Evolutionary conservation across 2,888 invertebrate species (phyloP).

Genomic region (Actias luna): DNA sequence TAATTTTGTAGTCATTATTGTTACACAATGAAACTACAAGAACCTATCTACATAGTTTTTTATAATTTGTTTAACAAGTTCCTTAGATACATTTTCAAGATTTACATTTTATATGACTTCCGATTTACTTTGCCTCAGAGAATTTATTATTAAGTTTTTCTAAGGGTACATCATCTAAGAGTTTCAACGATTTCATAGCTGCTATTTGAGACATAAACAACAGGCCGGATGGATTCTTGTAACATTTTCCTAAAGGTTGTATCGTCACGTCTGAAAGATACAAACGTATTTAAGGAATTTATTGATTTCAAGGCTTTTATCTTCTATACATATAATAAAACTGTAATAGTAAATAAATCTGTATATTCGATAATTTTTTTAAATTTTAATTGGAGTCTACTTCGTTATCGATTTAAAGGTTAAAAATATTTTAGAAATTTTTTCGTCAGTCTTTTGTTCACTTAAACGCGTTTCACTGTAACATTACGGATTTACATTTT

Average conservation of each 20-base stretch:
- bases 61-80: not conserved
- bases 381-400: no score
- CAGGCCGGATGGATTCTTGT: constrained; percentile 43
- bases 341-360: no score
- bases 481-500: no score
- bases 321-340: no score
- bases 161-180: constrained; percentile 39
- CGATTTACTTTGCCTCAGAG: not conserved
- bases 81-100: not conserved
- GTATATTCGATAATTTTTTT: no score
- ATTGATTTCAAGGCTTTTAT: no score
- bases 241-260: constrained; percentile 51
- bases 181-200: constrained; percentile 51
- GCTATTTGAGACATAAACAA: constrained; percentile 59
- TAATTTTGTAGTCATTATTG: not conserved
- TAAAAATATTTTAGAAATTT: no score
- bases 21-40: not conserved
- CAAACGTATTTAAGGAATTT: no score
- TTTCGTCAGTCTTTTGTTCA: no score
- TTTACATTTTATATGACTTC: not conserved
- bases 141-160: not conserved
- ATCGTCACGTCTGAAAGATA: constrained; percentile 61
- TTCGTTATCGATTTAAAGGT: no score
- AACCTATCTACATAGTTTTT: not conserved
- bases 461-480: no score